These are phyloP conservation scores for Chorisops tibialis DNA, from an alignment of 2,888 invertebrate genomes.

Conservation along the genomic window DNA sequence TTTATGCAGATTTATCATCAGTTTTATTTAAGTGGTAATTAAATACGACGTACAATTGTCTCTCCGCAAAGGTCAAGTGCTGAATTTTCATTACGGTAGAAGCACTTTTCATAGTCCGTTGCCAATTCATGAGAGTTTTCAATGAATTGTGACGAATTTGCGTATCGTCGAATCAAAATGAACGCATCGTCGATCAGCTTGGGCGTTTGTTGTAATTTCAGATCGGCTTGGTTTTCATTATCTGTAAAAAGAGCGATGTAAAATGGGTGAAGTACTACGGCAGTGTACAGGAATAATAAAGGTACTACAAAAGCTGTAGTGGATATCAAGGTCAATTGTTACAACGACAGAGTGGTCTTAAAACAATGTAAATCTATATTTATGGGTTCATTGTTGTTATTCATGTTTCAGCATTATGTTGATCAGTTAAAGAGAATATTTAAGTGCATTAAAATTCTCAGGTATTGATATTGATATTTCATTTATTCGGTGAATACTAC, in stretches of 20 bases:
- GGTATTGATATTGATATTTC: no score
- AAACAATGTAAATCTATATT: no score
- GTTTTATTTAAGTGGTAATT: neutral
- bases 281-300: no score
- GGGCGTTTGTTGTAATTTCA: constrained; percentile 45
- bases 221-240: constrained; percentile 37
- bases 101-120: constrained; percentile 47
- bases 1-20: constrained; percentile 23
- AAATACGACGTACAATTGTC: constrained; percentile 43
- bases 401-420: no score
- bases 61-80: constrained; percentile 52
- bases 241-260: constrained; percentile 3
- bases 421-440: no score
- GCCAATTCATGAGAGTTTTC: constrained; percentile 48
- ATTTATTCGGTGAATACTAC: no score
- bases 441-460: no score
- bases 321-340: no score
- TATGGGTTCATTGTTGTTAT: no score
- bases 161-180: constrained; percentile 50
- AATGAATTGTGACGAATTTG: constrained; percentile 49
- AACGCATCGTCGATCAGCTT: constrained; percentile 52
- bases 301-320: no score
- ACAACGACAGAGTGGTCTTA: no score
- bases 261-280: no score
- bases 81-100: constrained; percentile 50